Evolutionary conservation across 2,797 vertebrate species (phyloP).

Genomic region (Enteromius paludinosus): DNA sequence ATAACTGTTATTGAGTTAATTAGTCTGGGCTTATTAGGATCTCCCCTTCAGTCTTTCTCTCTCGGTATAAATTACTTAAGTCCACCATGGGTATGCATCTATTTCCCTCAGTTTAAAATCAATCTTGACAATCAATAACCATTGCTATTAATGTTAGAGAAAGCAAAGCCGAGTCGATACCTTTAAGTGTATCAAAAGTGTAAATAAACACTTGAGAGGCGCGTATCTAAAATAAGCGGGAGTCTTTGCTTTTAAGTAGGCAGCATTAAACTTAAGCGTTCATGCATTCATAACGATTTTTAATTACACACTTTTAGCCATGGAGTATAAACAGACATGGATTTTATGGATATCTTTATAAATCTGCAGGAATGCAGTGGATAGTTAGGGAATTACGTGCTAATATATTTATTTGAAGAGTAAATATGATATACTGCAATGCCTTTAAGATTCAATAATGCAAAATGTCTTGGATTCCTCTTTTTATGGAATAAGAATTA

Average conservation of each 20-base stretch:
- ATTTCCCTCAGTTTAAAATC: conserved; percentile 61
- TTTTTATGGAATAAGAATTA: not conserved
- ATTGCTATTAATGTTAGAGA: conserved; percentile 53
- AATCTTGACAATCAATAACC: conserved; percentile 62
- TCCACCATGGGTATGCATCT: conserved; percentile 58
- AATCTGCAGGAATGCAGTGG: not conserved
- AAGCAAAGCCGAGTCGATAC: conserved; percentile 57
- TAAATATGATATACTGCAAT: not conserved
- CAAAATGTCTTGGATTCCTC: not conserved
- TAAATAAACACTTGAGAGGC: conserved; percentile 60
- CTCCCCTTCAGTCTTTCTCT: conserved; percentile 53
- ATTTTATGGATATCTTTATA: conserved; percentile 10
- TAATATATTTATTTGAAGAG: not conserved
- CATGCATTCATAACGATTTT: conserved; percentile 12
- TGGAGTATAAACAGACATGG: not conserved
- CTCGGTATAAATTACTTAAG: conserved; percentile 59
- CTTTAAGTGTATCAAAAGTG: conserved; percentile 65
- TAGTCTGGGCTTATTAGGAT: conserved; percentile 60
- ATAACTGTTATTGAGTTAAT: conserved; percentile 60
- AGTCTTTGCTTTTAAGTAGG: conserved; percentile 9
- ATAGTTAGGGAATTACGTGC: not conserved
- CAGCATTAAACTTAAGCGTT: conserved; percentile 38
- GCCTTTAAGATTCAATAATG: not conserved
- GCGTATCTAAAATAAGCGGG: conserved; percentile 37
- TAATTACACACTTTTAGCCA: not conserved